Conservation (phyloP, 1,140 invertebrate genomes). For the Choristoneura fumiferana region DNA sequence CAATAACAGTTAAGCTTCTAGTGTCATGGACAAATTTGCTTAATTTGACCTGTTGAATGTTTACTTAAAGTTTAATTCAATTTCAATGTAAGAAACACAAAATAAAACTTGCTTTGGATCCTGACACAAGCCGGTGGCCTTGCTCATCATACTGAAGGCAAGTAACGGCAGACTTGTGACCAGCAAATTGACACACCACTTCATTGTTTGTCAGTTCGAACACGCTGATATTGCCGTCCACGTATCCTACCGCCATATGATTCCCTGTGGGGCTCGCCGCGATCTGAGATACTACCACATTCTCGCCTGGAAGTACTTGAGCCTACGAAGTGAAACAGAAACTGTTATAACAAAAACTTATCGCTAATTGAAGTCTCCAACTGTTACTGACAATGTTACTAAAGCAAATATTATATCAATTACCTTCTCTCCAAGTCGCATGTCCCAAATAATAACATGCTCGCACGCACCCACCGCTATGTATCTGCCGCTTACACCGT, state of each 20-base stretch:
- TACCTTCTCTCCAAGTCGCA: conserved; percentile 93
- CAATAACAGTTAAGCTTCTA: no score
- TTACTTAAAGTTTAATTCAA: no score
- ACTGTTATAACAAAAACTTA: no score
- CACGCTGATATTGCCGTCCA: conserved; percentile 92
- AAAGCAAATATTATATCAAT: conserved; percentile 18
- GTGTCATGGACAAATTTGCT: no score
- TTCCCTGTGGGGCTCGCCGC: conserved; percentile 85
- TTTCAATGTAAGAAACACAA: no score
- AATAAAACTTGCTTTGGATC: conserved; percentile 84
- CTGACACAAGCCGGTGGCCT: conserved; percentile 91
- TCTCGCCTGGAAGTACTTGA: conserved; percentile 88
- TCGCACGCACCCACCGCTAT: conserved; percentile 94
- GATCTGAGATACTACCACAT: conserved; percentile 86
- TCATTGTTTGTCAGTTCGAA: conserved; percentile 87
- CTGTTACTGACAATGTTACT: not conserved
- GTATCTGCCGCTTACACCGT: conserved; percentile 88
- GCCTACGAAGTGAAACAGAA: conserved; percentile 67
- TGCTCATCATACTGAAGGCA: conserved; percentile 88
- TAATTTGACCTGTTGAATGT: no score
- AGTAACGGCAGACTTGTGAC: conserved; percentile 93
- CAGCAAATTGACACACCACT: conserved; percentile 88
- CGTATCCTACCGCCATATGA: conserved; percentile 93
- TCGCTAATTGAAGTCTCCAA: not conserved
- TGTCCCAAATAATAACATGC: conserved; percentile 96